phyloP scores from a whole-genome alignment of 1,140 invertebrate genomes.

The Euwallacea similis region DNA sequence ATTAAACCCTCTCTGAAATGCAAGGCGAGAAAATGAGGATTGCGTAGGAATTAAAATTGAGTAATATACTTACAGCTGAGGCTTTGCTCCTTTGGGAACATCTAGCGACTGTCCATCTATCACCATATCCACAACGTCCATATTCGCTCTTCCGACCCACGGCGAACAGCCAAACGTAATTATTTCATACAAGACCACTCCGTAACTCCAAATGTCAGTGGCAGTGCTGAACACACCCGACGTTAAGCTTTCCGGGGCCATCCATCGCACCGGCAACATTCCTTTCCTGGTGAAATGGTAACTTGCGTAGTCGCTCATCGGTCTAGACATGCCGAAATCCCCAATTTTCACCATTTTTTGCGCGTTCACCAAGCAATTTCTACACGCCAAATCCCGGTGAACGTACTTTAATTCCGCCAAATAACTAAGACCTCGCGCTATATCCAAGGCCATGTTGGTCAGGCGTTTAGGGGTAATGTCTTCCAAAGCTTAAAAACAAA shows the following conservation, averaged over 20 bases:
- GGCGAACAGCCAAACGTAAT: conserved; percentile 87
- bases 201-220: conserved; percentile 86
- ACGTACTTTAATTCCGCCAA: conserved; percentile 79
- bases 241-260: conserved; percentile 81
- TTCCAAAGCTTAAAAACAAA: conserved; percentile 50
- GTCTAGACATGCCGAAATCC: conserved; percentile 91
- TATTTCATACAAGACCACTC: conserved; percentile 82
- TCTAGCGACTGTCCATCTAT: conserved; percentile 71
- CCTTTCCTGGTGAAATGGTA: conserved; percentile 74
- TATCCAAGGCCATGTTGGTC: conserved; percentile 84
- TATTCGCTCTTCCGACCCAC: conserved; percentile 83
- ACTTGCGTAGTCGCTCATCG: conserved; percentile 86
- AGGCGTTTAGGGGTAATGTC: conserved; percentile 78
- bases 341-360: conserved; percentile 82
- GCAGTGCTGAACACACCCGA: conserved; percentile 82
- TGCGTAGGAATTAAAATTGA: not conserved
- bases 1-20: conserved; percentile 69
- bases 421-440: conserved; percentile 82
- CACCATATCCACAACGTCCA: conserved; percentile 79
- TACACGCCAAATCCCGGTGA: conserved; percentile 82
- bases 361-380: conserved; percentile 87
- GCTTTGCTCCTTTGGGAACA: conserved; percentile 74
- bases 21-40: conserved; percentile 3
- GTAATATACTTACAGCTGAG: conserved; percentile 71
- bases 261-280: conserved; percentile 85